Conservation (phyloP, 2,888 invertebrate species). For the Hipparchia semele region DNA sequence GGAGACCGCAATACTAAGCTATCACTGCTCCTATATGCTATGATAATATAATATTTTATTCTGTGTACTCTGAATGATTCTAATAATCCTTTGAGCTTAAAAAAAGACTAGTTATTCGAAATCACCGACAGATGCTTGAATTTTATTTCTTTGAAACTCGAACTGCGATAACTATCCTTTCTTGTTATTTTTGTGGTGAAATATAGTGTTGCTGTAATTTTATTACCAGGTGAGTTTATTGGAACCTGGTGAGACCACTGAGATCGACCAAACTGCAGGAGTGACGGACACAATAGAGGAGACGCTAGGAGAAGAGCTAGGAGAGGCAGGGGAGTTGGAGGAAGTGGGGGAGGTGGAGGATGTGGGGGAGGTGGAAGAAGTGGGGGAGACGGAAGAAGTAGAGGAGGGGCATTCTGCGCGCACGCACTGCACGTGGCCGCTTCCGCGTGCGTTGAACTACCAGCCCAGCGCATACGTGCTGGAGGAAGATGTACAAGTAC, state of each 20-base stretch:
- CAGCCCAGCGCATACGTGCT: conserved; percentile 46
- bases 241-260: conserved; percentile 26
- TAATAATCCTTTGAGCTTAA: too few species aligned
- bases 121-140: too few species aligned
- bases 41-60: too few species aligned
- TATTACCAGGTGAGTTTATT: conserved; percentile 40
- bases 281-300: conserved; percentile 35
- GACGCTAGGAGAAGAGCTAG: conserved; percentile 27
- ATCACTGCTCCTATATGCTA: too few species aligned
- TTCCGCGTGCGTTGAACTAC: conserved; percentile 46
- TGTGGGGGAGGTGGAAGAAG: conserved; percentile 40
- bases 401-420: conserved; percentile 61
- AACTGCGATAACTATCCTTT: too few species aligned
- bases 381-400: conserved; percentile 21
- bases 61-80: too few species aligned
- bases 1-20: too few species aligned
- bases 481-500: conserved; percentile 59
- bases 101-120: conserved; percentile 19
- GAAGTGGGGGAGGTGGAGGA: conserved; percentile 37
- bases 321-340: conserved; percentile 36
- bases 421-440: conserved; percentile 78
- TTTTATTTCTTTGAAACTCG: too few species aligned
- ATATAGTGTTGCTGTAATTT: neutral
- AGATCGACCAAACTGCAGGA: neutral
- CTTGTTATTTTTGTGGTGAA: neutral